Conservation (phyloP, 2,797 vertebrate genomes). For the Vultur gryphus region DNA sequence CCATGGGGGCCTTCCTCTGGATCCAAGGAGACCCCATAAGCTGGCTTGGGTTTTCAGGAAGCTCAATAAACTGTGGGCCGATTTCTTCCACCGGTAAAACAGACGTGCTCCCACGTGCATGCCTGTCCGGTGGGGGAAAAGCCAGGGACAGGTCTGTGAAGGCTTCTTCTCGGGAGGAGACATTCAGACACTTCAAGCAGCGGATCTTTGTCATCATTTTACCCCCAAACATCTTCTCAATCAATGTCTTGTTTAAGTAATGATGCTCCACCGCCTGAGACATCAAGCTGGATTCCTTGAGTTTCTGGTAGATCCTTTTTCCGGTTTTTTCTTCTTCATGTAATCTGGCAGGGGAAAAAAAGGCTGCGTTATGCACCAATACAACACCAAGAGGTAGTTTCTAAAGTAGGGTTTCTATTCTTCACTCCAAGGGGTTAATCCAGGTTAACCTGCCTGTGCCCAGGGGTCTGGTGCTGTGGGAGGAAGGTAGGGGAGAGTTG, state of each 20-base stretch:
- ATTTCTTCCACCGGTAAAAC: conserved; percentile 57
- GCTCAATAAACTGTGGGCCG: background rate
- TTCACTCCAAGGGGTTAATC: background rate
- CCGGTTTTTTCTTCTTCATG: conserved; percentile 82
- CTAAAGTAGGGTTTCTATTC: background rate
- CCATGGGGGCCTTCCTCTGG: conserved; percentile 29
- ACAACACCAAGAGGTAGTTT: background rate
- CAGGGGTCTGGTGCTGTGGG: background rate
- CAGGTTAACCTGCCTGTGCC: background rate
- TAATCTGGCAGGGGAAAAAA: conserved; percentile 33
- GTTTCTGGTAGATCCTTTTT: conserved; percentile 75
- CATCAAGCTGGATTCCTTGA: conserved; percentile 67
- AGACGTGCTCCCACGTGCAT: background rate
- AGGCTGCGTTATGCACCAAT: background rate
- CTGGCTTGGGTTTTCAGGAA: background rate
- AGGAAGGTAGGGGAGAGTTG: background rate
- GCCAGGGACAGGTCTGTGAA: conserved; percentile 83
- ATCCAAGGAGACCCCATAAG: conserved; percentile 23
- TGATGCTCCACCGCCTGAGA: conserved; percentile 45
- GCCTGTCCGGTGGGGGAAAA: conserved; percentile 71
- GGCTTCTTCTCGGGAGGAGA: conserved; percentile 79
- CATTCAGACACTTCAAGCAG: conserved; percentile 77
- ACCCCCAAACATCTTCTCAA: conserved; percentile 84
- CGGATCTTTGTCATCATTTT: conserved; percentile 81
- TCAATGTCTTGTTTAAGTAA: conserved; percentile 67